Evolutionary conservation across 1,140 invertebrate species (phyloP), one percentile per base, ranked within the genome.

Genomic region (Limonius californicus): DNA sequence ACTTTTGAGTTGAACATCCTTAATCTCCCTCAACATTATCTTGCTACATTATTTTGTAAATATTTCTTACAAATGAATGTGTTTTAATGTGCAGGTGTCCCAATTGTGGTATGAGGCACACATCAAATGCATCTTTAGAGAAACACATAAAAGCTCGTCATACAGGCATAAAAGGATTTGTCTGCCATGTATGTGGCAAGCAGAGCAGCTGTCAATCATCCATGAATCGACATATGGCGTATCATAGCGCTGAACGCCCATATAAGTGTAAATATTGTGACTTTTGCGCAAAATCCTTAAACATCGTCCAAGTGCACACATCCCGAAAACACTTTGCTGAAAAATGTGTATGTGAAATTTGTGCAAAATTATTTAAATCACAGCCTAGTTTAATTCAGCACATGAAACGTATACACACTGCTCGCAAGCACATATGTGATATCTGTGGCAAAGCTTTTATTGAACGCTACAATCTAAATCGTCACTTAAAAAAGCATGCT

Each of bases 371-470:
- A 1, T 62, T 65, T 32, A 65, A 65, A 56, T 65, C 64, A 8
- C 54, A 59, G 55, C 39, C 59, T 2, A 65, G 64, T 47, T 39
- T 65, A 8, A 55, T 59, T 20, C 64, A 65, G 27, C 64, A 65
- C 45, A 59, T 54, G 32, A 65, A 62, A 39, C 30, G 64, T 11
- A 62, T 65, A 23, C 64, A 65, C 21, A 30, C 55, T 11, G 35
- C 47, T 15, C 21, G 54, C 12, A 62, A 61, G 12, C 67, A 72
- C 45, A 43, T 62, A 42, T 75, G 74, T 54, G 62, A 65, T n/a
- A 64, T 70, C 14, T 75, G 74, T 54, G 70, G 66, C 11, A 68
- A 71, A 62, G 50, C 57, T 14, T 71, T 70, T 20, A 63, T 64
- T 15, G 70, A 70, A 60, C 66, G 67, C 53, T 67, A 62, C 14